phyloP scores from a whole-genome alignment of 2,113 vertebrate species.

The Halcyon senegalensis region DNA sequence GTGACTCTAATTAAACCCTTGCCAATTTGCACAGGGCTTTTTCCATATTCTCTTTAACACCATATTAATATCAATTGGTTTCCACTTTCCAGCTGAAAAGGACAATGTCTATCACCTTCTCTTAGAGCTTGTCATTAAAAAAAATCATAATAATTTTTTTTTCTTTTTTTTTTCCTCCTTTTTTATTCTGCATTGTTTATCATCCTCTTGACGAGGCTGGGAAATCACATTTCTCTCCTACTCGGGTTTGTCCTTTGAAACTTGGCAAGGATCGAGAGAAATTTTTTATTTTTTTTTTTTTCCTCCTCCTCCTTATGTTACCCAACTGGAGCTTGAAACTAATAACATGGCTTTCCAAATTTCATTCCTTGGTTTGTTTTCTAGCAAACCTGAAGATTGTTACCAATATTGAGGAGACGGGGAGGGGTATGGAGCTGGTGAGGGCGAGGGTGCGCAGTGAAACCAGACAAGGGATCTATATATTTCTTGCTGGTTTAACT shows the following conservation, averaged over 20 bases:
- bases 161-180: background rate
- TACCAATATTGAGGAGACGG: background rate
- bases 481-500: background rate
- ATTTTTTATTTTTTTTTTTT: background rate
- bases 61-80: conserved; percentile 59
- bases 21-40: conserved; percentile 64
- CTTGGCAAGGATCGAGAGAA: conserved; percentile 17
- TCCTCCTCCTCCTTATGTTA: conserved; percentile 54
- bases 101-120: conserved; percentile 57
- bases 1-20: conserved; percentile 78
- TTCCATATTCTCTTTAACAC: conserved; percentile 57
- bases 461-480: background rate
- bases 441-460: background rate
- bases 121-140: conserved; percentile 23
- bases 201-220: conserved; percentile 56
- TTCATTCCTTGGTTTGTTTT: conserved; percentile 40
- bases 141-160: background rate
- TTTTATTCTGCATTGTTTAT: conserved; percentile 44
- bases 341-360: conserved; percentile 10
- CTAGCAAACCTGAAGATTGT: conserved; percentile 36
- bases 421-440: background rate
- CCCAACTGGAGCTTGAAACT: conserved; percentile 28
- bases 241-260: conserved; percentile 64
- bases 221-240: conserved; percentile 55
- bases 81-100: conserved; percentile 62